phyloP scores from a whole-genome alignment of 1,140 invertebrate species.

The Aleiodes sp. region DNA sequence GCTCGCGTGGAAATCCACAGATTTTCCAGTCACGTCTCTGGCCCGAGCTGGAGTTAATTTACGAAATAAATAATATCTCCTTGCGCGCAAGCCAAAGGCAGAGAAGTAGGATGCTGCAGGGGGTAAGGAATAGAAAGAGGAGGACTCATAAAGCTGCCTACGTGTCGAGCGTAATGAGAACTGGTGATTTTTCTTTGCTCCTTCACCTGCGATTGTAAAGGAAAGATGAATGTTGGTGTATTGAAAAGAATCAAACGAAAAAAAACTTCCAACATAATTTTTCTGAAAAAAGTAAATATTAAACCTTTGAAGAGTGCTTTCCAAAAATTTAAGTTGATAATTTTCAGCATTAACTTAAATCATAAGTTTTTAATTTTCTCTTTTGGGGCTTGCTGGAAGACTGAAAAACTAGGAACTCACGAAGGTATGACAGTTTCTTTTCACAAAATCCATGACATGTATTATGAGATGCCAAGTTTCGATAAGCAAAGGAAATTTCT shows the following conservation, averaged over 20 bases:
- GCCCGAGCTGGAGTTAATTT: conserved; percentile 61
- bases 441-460: neutral
- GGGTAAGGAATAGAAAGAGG: conserved; percentile 34
- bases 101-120: conserved; percentile 23
- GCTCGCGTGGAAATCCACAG: conserved; percentile 45
- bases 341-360: no score
- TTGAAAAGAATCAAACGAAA: neutral
- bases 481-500: neutral
- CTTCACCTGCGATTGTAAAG: conserved; percentile 51
- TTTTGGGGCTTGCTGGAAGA: no score
- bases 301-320: no score
- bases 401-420: no score
- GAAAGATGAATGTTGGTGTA: conserved; percentile 55
- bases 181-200: conserved; percentile 65
- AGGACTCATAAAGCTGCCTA: conserved; percentile 66
- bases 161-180: conserved; percentile 67
- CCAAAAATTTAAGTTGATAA: no score
- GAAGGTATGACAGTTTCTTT: no score
- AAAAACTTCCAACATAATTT: no score
- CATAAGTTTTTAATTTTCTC: no score
- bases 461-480: neutral
- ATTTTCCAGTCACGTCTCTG: conserved; percentile 61
- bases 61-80: conserved; percentile 69
- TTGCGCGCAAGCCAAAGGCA: conserved; percentile 45
- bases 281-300: no score